phyloP scores from a whole-genome alignment of 2,888 invertebrate species.

The Eupelmus urozonus region DNA sequence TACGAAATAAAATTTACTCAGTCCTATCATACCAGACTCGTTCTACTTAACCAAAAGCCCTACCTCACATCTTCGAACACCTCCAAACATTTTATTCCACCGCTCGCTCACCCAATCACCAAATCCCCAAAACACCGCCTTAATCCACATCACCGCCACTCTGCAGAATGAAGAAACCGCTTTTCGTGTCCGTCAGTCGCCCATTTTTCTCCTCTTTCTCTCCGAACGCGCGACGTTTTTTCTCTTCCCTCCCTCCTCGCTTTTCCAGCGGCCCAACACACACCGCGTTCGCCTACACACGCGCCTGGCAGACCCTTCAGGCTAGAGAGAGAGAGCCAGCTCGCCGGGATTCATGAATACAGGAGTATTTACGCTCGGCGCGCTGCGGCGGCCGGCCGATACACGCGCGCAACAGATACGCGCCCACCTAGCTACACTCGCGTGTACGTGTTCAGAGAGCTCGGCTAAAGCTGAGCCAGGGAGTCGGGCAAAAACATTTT shows the following conservation, averaged over 20 bases:
- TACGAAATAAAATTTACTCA: no score
- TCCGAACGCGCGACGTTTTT: no score
- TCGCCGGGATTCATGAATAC: slow-evolving; percentile 73
- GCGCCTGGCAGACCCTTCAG: background rate
- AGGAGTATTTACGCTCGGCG: slow-evolving; percentile 72
- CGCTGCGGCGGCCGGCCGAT: slow-evolving; percentile 63
- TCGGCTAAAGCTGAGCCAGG: no score
- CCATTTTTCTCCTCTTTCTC: background rate
- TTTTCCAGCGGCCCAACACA: slow-evolving; percentile 6
- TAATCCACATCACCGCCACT: no score
- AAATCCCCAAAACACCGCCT: no score
- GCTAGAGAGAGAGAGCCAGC: slow-evolving; percentile 58
- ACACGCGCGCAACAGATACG: slow-evolving; percentile 33
- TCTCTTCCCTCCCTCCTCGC: background rate
- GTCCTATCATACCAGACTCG: background rate
- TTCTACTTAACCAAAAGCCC: slow-evolving; percentile 42
- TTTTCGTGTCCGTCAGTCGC: no score
- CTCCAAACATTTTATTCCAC: no score
- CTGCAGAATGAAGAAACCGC: no score
- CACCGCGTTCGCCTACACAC: background rate
- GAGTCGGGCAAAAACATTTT: slow-evolving; percentile 41
- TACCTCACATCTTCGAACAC: background rate
- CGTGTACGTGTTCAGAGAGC: background rate
- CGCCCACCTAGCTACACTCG: background rate
- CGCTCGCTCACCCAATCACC: no score